These are phyloP conservation scores for Lasioglossum figueresi DNA, from an alignment of 2,888 invertebrate genomes.

Conservation along the genomic window DNA sequence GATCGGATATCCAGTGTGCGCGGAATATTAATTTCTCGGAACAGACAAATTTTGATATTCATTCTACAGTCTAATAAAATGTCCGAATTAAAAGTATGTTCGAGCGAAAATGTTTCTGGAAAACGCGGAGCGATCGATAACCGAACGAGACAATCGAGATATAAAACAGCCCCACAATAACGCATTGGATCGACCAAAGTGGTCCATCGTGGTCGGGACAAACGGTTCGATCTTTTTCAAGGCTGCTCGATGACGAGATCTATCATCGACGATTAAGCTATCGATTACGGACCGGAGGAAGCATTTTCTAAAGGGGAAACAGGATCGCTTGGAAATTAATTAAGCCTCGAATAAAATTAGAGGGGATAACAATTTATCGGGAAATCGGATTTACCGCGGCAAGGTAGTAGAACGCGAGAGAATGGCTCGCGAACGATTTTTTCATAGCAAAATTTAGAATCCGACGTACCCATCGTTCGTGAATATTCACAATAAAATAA, in stretches of 20 bases:
- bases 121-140: no score
- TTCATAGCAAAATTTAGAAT: background rate
- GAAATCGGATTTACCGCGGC: constrained; percentile 59
- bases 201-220: constrained; percentile 54
- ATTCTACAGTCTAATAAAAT: background rate
- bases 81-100: background rate
- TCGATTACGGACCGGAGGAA: constrained; percentile 60
- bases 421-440: background rate
- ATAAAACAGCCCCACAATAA: background rate
- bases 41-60: background rate
- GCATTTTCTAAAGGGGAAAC: constrained; percentile 23
- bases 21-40: background rate
- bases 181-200: constrained; percentile 29
- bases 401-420: constrained; percentile 12
- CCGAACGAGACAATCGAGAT: background rate
- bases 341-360: constrained; percentile 66
- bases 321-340: constrained; percentile 62
- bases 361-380: constrained; percentile 62
- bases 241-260: constrained; percentile 61
- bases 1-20: background rate
- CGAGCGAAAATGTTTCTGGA: background rate
- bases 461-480: no score
- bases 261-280: constrained; percentile 67
- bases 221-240: constrained; percentile 55
- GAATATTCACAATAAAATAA: no score